Percentiles rank a stretch among this genome's conserved stretches.
Conservation (phyloP, 2,888 invertebrate species). For the Cephus pygmeus region DNA sequence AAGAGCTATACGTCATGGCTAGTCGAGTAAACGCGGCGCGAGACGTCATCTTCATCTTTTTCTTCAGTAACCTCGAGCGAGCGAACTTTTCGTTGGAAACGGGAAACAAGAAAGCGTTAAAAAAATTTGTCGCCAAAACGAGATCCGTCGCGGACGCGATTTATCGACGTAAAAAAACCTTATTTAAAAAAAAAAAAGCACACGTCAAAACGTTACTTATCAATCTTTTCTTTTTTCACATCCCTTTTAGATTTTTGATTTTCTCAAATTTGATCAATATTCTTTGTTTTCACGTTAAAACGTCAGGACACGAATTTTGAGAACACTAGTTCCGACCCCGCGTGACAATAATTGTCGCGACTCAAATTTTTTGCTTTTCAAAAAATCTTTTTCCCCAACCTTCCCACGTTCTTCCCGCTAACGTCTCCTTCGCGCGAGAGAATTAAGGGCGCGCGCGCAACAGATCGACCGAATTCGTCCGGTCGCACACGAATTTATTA, state of each 20-base stretch:
- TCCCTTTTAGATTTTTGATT: conserved; percentile 16
- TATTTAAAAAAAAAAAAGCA: background rate
- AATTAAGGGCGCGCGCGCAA: background rate
- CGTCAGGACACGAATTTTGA: background rate
- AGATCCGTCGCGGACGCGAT: background rate
- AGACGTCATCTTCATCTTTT: background rate
- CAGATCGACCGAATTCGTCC: background rate
- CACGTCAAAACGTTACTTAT: background rate
- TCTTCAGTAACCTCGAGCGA: background rate
- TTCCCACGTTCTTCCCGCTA: background rate
- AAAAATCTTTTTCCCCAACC: background rate
- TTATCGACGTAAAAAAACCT: background rate
- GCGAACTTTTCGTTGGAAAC: background rate
- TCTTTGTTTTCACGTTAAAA: background rate
- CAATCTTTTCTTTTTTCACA: background rate
- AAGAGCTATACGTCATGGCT: conserved; percentile 16
- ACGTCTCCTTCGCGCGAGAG: background rate
- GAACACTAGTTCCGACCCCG: background rate
- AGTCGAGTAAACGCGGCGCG: background rate
- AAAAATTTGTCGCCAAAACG: background rate
- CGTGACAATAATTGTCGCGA: background rate
- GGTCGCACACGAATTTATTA: background rate
- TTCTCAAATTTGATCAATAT: conserved; percentile 16
- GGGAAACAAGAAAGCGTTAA: background rate
- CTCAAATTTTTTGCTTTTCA: background rate